Evolutionary conservation across 1,140 invertebrate species (phyloP).

Genomic region (Amyelois transitella): DNA sequence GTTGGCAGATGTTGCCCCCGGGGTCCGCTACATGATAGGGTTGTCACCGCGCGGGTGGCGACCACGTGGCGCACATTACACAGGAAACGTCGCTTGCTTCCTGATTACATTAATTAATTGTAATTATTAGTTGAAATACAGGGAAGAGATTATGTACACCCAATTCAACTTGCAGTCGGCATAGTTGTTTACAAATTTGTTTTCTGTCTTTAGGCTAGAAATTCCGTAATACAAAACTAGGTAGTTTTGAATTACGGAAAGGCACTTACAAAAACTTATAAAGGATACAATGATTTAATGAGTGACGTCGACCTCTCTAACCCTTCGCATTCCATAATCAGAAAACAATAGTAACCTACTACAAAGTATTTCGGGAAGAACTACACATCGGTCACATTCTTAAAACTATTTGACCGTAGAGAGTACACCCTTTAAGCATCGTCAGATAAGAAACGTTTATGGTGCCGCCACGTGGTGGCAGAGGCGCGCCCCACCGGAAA

Average conservation of each 20-base stretch:
- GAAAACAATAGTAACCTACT: too few species aligned
- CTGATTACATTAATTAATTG: constrained; percentile 20
- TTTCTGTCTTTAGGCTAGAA: too few species aligned
- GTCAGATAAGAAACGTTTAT: background rate
- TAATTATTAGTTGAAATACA: background rate
- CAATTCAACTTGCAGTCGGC: too few species aligned
- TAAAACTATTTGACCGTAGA: background rate
- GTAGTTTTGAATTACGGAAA: too few species aligned
- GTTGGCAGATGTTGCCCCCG: constrained; percentile 32
- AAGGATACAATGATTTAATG: too few species aligned
- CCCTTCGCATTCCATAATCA: too few species aligned
- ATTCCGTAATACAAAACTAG: too few species aligned
- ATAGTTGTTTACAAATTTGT: too few species aligned
- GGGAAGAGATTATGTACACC: background rate
- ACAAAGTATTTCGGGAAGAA: too few species aligned
- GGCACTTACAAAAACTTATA: too few species aligned
- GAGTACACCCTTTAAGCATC: background rate
- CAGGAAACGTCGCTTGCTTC: constrained; percentile 31
- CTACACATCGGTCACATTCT: too few species aligned
- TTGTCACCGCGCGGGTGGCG: constrained; percentile 12
- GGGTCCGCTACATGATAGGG: constrained; percentile 22
- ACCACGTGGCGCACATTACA: constrained; percentile 19
- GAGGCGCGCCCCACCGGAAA: constrained; percentile 40
- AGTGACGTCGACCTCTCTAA: too few species aligned
- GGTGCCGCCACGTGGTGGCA: constrained; percentile 24